Evolutionary conservation across 2,888 invertebrate genomes (phyloP).

Genomic region (Patella caerulea): DNA sequence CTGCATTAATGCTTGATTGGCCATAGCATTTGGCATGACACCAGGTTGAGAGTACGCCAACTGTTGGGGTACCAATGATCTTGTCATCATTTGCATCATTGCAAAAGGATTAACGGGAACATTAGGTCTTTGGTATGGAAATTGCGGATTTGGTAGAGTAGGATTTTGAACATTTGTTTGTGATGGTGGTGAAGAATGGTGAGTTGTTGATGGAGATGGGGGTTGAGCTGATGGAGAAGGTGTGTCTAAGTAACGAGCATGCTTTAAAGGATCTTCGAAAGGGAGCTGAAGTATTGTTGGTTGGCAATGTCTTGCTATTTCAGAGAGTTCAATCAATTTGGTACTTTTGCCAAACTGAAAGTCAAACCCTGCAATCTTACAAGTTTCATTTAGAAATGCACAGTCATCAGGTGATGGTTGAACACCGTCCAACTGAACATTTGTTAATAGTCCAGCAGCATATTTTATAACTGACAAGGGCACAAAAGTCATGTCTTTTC

Average conservation of each 20-base stretch:
- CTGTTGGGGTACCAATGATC: not conserved
- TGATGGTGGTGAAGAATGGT: not conserved
- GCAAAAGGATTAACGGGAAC: constrained; percentile 27
- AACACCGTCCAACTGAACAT: constrained; percentile 52
- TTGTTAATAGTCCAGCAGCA: constrained; percentile 63
- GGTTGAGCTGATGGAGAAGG: constrained; percentile 24
- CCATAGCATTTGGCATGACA: not conserved
- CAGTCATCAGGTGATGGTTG: constrained; percentile 59
- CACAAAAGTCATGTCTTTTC: constrained; percentile 85
- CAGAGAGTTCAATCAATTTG: constrained; percentile 57
- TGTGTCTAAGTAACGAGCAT: constrained; percentile 64
- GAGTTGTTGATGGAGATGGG: not conserved
- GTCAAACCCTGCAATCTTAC: constrained; percentile 61
- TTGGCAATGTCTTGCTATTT: constrained; percentile 51
- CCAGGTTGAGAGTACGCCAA: not conserved
- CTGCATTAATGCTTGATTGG: constrained; percentile 8
- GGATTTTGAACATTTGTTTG: not conserved
- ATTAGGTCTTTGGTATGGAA: constrained; percentile 11
- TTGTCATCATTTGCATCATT: constrained; percentile 32
- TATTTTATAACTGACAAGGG: constrained; percentile 76
- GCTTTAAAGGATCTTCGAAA: constrained; percentile 62
- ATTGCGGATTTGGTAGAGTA: constrained; percentile 4
- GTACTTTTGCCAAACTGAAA: constrained; percentile 64
- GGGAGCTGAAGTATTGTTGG: constrained; percentile 62
- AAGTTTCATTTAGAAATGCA: constrained; percentile 61